phyloP scores from a whole-genome alignment of 1,140 invertebrate genomes.

The Antheraea pernyi region DNA sequence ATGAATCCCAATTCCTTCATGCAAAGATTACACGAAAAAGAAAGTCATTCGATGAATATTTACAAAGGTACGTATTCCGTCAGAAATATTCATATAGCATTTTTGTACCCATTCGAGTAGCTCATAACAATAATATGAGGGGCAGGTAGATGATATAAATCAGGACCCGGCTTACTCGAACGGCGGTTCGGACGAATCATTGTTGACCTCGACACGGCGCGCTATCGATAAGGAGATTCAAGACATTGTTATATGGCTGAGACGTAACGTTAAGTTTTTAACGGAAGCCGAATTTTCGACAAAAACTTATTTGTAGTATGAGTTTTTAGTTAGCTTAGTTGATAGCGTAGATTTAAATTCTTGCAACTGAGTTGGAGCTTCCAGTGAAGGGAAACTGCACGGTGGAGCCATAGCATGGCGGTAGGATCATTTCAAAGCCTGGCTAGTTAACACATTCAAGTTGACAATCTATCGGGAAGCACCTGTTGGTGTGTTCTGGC shows the following conservation, averaged over 20 bases:
- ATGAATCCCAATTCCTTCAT: no score
- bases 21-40: neutral
- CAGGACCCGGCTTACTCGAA: slow-evolving; percentile 7
- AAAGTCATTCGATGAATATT: neutral
- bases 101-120: slow-evolving; percentile 4
- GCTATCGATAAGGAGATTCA: slow-evolving; percentile 2
- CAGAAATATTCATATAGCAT: neutral
- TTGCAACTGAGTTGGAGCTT: no score
- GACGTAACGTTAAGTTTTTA: neutral
- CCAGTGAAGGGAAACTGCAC: no score
- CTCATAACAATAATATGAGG: slow-evolving; percentile 8
- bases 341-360: no score
- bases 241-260: neutral
- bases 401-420: no score
- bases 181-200: slow-evolving; percentile 7
- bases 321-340: no score
- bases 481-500: no score
- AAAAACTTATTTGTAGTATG: neutral
- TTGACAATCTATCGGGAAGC: no score
- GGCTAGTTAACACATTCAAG: no score
- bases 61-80: neutral
- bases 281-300: neutral
- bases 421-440: no score
- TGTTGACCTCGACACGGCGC: slow-evolving; percentile 3
- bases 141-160: slow-evolving; percentile 5